Conservation (phyloP, 2,113 vertebrate genomes). For the Dinomys branickii region DNA sequence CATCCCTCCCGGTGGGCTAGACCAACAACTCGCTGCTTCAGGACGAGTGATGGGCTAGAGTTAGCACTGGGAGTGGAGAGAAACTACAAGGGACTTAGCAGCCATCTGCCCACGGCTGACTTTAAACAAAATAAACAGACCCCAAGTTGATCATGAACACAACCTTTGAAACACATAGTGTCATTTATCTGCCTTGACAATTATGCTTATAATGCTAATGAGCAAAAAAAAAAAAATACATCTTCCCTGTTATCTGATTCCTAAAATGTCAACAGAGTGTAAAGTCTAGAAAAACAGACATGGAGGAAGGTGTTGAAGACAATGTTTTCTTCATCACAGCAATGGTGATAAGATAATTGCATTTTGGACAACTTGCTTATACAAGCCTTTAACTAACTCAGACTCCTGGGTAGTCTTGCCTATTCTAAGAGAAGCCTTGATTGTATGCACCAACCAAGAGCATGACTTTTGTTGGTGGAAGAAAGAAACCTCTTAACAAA, state of each 20-base stretch:
- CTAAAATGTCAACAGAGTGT: not conserved
- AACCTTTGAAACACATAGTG: not conserved
- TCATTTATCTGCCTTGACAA: not conserved
- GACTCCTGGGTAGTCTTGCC: not conserved
- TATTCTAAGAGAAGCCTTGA: not conserved
- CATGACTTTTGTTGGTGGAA: not conserved
- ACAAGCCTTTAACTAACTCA: not conserved
- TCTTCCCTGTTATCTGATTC: not conserved
- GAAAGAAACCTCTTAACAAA: slow-evolving; percentile 45
- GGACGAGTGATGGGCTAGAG: not conserved
- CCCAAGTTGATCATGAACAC: no score
- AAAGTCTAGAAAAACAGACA: not conserved
- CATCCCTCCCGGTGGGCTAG: not conserved
- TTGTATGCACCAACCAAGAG: not conserved
- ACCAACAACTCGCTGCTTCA: not conserved
- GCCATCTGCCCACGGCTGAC: not conserved
- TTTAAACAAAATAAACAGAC: not conserved
- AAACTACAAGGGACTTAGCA: not conserved
- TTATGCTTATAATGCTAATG: not conserved
- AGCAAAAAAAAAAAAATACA: not conserved
- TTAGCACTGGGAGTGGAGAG: not conserved
- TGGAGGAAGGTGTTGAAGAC: not conserved
- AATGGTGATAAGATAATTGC: not conserved
- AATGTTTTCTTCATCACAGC: not conserved
- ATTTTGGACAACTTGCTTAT: not conserved